phyloP scores from a whole-genome alignment of 2,888 invertebrate genomes.

The Nephrotoma flavescens region DNA sequence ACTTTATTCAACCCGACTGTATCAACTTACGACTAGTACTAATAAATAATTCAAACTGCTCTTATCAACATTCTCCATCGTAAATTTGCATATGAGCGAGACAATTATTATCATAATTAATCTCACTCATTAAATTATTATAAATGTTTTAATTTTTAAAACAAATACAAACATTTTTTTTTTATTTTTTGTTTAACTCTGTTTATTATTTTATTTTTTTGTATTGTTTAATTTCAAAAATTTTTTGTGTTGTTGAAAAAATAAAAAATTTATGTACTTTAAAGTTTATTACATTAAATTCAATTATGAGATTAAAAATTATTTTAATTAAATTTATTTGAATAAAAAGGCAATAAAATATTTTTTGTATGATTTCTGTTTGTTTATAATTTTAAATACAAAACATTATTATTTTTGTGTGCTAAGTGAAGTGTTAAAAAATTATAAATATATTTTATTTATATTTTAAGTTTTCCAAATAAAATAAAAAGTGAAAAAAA shows the following conservation, averaged over 20 bases:
- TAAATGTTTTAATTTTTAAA: background rate
- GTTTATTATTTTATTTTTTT: background rate
- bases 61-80: background rate
- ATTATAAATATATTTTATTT: background rate
- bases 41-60: background rate
- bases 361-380: background rate
- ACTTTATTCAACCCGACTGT: background rate
- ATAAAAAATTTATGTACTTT: background rate
- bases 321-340: background rate
- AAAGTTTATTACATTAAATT: background rate
- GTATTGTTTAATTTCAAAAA: background rate
- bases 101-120: background rate
- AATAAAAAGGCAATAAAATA: background rate
- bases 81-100: background rate
- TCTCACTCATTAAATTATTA: background rate
- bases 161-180: background rate
- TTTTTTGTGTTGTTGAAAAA: background rate
- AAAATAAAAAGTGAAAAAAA: background rate
- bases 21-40: background rate
- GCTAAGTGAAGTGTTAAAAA: background rate
- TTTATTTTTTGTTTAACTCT: background rate
- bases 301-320: background rate
- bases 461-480: background rate
- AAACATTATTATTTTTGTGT: background rate
- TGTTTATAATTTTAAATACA: background rate